Evolutionary conservation across 2,797 vertebrate genomes (phyloP).

Genomic region (Dicrostonyx torquatus): DNA sequence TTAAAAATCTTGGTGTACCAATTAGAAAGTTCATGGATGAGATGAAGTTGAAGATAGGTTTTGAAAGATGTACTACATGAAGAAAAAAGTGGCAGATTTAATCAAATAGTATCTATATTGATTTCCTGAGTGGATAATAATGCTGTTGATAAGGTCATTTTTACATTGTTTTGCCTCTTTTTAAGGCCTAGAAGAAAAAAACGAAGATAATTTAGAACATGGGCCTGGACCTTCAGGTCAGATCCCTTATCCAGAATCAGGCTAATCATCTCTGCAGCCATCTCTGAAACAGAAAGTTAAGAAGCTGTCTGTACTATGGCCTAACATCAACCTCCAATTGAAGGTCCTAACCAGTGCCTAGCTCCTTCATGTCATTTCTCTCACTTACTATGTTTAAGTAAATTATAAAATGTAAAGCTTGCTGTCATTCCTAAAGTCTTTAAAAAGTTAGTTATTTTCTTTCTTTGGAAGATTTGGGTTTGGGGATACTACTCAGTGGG

Average conservation of each 20-base stretch:
- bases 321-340: background rate
- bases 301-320: background rate
- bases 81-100: background rate
- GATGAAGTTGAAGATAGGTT: background rate
- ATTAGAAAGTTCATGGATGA: background rate
- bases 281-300: background rate
- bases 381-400: background rate
- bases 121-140: background rate
- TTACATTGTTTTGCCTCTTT: background rate
- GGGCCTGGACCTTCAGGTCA: background rate
- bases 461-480: background rate
- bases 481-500: background rate
- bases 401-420: background rate
- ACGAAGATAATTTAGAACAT: background rate
- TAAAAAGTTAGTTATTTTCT: background rate
- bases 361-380: background rate
- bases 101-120: background rate
- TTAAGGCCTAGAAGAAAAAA: background rate
- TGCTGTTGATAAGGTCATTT: background rate
- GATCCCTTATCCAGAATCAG: background rate
- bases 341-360: background rate
- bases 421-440: background rate
- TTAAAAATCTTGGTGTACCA: background rate
- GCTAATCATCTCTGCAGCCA: background rate
- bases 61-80: background rate